Evolutionary conservation across 2,797 vertebrate genomes (phyloP).

Genomic region (Rhinatrema bivittatum): DNA sequence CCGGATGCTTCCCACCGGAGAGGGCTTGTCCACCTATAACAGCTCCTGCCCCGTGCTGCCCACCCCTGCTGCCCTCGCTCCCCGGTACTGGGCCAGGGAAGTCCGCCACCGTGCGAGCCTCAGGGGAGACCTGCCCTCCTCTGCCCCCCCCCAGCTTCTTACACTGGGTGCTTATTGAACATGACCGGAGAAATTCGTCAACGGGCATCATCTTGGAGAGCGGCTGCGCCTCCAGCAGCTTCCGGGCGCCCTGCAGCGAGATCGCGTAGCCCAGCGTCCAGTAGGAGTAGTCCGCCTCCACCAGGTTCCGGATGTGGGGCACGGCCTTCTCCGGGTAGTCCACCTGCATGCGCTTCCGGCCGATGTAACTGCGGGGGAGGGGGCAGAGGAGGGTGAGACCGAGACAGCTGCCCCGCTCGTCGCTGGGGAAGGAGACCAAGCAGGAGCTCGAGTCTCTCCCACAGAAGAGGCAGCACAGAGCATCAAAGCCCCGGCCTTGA

Average conservation of each 20-base stretch:
- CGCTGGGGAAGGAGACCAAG: too few relatives aligned
- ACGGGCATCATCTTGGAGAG: constrained; percentile 78
- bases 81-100: too few relatives aligned
- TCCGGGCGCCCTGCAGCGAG: constrained; percentile 76
- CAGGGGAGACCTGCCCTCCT: too few relatives aligned
- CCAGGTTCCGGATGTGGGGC: constrained; percentile 76
- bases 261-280: constrained; percentile 87
- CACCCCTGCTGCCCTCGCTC: background rate
- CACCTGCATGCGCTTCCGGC: constrained; percentile 88
- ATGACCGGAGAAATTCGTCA: constrained; percentile 89
- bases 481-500: background rate
- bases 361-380: constrained; percentile 68
- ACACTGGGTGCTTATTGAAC: constrained; percentile 89
- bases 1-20: too few relatives aligned
- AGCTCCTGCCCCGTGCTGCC: too few relatives aligned
- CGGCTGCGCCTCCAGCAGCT: constrained; percentile 74
- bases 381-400: background rate
- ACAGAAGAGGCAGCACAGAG: too few relatives aligned
- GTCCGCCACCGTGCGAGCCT: background rate
- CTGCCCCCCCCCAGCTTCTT: constrained; percentile 30
- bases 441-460: background rate
- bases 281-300: constrained; percentile 86
- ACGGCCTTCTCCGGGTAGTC: constrained; percentile 79
- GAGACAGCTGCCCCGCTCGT: background rate
- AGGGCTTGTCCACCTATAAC: too few relatives aligned